A percentile compares a stretch with the other conserved stretches of the same genome.
Evolutionary conservation across 2,888 invertebrate species (phyloP).

Genomic region (Tolmerus cingulatus): DNA sequence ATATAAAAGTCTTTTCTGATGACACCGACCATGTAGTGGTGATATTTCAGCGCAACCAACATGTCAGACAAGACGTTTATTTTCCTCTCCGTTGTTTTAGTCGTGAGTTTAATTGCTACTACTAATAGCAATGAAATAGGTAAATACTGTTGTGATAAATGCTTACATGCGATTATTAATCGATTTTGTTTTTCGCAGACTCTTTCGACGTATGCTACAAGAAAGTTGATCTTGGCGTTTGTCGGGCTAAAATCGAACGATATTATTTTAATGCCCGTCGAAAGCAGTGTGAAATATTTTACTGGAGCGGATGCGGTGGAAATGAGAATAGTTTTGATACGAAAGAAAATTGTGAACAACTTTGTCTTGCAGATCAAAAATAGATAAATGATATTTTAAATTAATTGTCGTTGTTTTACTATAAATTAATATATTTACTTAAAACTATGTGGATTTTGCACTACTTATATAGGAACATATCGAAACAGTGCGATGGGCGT

Average conservation of each 20-base stretch:
- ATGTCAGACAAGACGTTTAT: background rate
- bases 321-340: slow-evolving; percentile 79
- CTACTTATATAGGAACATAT: too few relatives aligned
- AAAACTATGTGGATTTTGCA: too few relatives aligned
- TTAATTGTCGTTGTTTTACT: background rate
- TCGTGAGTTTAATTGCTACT: background rate
- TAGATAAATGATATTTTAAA: background rate
- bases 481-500: too few relatives aligned
- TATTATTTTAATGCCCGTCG: slow-evolving; percentile 73
- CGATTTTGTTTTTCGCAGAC: slow-evolving; percentile 49
- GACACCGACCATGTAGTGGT: background rate
- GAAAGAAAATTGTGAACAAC: slow-evolving; percentile 67
- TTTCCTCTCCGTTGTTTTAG: background rate
- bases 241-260: slow-evolving; percentile 75
- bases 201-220: slow-evolving; percentile 71
- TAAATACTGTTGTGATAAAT: background rate
- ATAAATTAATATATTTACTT: background rate
- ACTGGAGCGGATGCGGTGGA: slow-evolving; percentile 77
- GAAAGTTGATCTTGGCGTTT: slow-evolving; percentile 75
- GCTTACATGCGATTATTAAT: background rate
- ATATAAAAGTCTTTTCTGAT: slow-evolving; percentile 30
- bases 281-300: slow-evolving; percentile 68
- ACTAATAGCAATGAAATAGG: background rate
- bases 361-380: slow-evolving; percentile 4
- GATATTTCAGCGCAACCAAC: background rate